Evolutionary conservation across 2,113 vertebrate species (phyloP), one percentile per base, ranked within the genome.

Genomic region (Rana temporaria): DNA sequence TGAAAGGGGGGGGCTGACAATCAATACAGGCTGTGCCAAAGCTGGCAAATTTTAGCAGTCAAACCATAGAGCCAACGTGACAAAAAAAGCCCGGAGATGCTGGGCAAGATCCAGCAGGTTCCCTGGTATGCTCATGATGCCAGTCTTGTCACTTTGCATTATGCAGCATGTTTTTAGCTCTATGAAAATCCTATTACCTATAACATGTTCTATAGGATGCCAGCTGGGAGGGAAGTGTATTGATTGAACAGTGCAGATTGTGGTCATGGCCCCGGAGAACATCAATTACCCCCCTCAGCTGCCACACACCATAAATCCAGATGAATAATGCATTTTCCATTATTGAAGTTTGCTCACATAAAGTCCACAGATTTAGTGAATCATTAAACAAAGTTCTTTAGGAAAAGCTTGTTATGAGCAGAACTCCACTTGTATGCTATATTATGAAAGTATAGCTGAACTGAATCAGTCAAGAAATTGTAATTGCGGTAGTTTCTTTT

Each of bases 281-380:
- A 48, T 22, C 34, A 69, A 34, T 19, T 14, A 70, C 52, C 68
- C 17, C 17, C 15, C 42, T 22, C 20, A 6, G 38, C 68, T 24
- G 68, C n/a, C 48, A 22, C 4, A 16, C 69, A 0, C 24, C 24
- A 30, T 72, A 30, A 17, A 56, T 72, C 52, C 12, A 1, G 53
- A 72, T 72, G 69, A 72, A 72, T 72, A 56, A 72, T 72, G 52
- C 52, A 72, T 56, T 56, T 56, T 32, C 69, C 24, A 56, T 72
- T 55, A 72, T 52, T 56, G n/a, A 17, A 11, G 48, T 12, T 19
- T 12, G 24, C 48, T 26, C 48, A n/a, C 20, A 70, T 70, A 70
- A 70, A 70, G 24, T 70, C 16, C 12, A 16, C 67, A 24, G 20
- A 72, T 56, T 72, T 72, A 56, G 52, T 32, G 22, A 55, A 71